Conservation (phyloP, 2,797 vertebrate genomes). For the Amphiprion clarkii region DNA sequence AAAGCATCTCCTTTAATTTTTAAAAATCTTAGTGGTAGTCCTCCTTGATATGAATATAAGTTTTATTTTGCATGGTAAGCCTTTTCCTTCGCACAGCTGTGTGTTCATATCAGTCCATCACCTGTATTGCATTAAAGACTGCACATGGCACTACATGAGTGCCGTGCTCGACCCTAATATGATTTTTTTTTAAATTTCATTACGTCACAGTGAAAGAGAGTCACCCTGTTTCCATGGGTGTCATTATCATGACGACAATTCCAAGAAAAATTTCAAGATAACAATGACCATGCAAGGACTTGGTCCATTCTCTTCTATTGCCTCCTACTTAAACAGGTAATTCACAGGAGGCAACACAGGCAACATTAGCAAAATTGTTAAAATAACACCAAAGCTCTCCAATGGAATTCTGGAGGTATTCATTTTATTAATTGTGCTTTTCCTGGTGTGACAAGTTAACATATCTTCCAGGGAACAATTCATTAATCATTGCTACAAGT, state of each 20-base stretch:
- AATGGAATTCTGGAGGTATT: too few species aligned
- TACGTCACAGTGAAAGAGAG: background rate
- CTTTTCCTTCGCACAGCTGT: background rate
- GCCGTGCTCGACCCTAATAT: background rate
- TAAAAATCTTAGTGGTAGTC: background rate
- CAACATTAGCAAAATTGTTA: too few species aligned
- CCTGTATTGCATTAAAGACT: background rate
- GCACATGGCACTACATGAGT: background rate
- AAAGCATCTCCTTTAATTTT: too few species aligned
- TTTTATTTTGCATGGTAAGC: background rate
- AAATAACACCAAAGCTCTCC: too few species aligned
- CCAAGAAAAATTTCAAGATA: background rate
- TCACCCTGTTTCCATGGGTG: background rate
- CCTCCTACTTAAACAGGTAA: too few species aligned
- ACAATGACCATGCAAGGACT: background rate
- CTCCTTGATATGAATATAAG: background rate
- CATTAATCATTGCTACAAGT: too few species aligned
- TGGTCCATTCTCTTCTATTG: too few species aligned
- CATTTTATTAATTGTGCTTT: too few species aligned
- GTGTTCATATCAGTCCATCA: background rate
- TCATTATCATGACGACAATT: background rate
- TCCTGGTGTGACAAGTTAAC: too few species aligned
- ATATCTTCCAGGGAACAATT: too few species aligned
- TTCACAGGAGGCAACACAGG: too few species aligned
- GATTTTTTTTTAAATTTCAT: background rate